Evolutionary conservation across 2,797 vertebrate species (phyloP), one percentile per base, ranked within the genome.

Genomic region (Chanos chanos): DNA sequence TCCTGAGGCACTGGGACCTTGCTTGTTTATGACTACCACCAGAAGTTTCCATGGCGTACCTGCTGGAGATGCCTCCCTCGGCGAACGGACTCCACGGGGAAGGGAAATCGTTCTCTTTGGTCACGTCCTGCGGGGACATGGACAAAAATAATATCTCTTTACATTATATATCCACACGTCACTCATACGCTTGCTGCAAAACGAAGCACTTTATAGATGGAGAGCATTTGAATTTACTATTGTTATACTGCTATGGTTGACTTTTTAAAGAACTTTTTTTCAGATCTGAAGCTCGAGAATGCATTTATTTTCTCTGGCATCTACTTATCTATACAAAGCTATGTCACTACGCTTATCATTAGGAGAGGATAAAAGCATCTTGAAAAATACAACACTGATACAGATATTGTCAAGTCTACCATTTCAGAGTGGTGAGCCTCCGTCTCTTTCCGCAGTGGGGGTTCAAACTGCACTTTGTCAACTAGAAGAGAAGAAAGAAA

Each of bases 401-500:
- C 60, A 36, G 4, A 21, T 28, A 41, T 85, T 82, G n/a, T n/a
- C n/a, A n/a, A n/a, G n/a, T n/a, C n/a, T n/a, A 97, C 96, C 93
- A 95, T 93, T 86, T 98, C 94, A 76, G 94, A 90, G 53, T 93
- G n/a, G n/a, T n/a, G 92, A 72, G 96, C 96, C 85, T 95, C 96
- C 0, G 95, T 99, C 86, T 96, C 94, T 78, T 97, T 98, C 78
- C 87, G 77, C 4, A 98, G 83, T 1, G 96, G 95, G 10, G 95
- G 92, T 74, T 95, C 91, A 79, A 98, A 98, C 63, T 97, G 91
- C 71, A 98, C 78, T 82, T 95, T 95, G 76, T 98, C 94, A 71
- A 98, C 96, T 98, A 77, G 15, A 68, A 80, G 70, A 82, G n/a
- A n/a, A n/a, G n/a, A n/a, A n/a, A n/a, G n/a, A n/a, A n/a, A n/a